Conservation (phyloP, 1,140 invertebrate genomes). For the Hormaphis cornu region DNA sequence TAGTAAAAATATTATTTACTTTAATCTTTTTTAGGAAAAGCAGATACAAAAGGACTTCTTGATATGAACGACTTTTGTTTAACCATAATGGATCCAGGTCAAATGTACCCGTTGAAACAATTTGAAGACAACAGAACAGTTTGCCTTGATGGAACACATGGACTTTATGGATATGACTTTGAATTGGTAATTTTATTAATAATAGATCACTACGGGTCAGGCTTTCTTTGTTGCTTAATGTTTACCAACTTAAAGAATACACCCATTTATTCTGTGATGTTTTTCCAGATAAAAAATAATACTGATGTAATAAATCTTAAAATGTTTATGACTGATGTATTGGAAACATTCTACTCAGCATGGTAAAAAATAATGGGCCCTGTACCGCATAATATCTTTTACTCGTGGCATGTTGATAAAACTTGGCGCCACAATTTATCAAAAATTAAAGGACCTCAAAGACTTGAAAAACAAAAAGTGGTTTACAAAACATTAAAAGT, state of each 20-base stretch:
- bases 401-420: neutral
- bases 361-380: neutral
- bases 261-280: neutral
- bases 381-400: neutral
- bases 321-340: neutral
- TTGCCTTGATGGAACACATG: neutral
- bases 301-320: neutral
- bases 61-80: neutral
- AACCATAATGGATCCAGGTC: neutral
- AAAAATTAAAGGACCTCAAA: neutral
- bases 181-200: neutral
- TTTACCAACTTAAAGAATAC: neutral
- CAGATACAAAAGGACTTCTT: neutral
- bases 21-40: neutral
- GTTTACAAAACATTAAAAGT: neutral
- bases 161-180: slow-evolving; percentile 7
- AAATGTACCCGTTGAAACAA: neutral
- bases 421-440: neutral
- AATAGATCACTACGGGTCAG: neutral
- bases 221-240: neutral
- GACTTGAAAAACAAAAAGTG: neutral
- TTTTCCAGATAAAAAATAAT: neutral
- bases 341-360: neutral
- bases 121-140: neutral
- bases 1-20: too few relatives aligned